Percentiles rank a stretch among this genome's conserved stretches.
Conservation (phyloP, 2,888 invertebrate genomes). For the Stenodema calcarata region DNA sequence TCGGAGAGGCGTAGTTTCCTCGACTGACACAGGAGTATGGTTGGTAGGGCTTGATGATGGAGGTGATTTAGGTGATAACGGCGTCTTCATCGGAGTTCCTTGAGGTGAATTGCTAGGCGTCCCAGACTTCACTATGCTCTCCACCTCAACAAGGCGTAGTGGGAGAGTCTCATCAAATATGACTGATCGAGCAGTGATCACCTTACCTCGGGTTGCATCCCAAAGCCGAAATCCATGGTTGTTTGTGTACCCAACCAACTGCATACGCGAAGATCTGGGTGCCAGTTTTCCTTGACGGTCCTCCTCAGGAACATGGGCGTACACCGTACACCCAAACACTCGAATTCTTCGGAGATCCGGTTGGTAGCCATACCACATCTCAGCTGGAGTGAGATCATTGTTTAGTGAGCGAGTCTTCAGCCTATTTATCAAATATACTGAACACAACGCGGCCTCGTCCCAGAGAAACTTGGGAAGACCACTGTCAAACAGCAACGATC, state of each 20-base stretch:
- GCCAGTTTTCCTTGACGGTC: conserved; percentile 17
- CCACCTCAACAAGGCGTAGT: background rate
- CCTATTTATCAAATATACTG: conserved; percentile 58
- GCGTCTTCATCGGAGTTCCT: background rate
- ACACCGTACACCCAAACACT: conserved; percentile 57
- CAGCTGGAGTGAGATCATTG: conserved; percentile 57
- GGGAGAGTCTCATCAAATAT: conserved; percentile 16
- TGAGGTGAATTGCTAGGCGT: background rate
- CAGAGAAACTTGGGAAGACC: background rate
- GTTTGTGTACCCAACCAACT: conserved; percentile 23
- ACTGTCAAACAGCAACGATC: background rate
- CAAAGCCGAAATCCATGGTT: conserved; percentile 23
- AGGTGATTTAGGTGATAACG: background rate
- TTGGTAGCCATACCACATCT: conserved; percentile 58
- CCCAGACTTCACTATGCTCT: background rate
- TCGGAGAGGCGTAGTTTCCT: background rate
- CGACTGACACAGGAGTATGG: background rate
- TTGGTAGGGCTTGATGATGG: too few species aligned
- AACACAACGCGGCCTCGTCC: conserved; percentile 43
- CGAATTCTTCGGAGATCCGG: conserved; percentile 58
- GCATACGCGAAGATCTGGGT: background rate
- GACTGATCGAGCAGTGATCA: conserved; percentile 15
- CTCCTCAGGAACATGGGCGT: background rate
- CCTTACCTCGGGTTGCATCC: background rate
- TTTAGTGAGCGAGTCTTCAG: conserved; percentile 49